phyloP scores from a whole-genome alignment of 2,888 invertebrate genomes.

The Eupsilia transversa region DNA sequence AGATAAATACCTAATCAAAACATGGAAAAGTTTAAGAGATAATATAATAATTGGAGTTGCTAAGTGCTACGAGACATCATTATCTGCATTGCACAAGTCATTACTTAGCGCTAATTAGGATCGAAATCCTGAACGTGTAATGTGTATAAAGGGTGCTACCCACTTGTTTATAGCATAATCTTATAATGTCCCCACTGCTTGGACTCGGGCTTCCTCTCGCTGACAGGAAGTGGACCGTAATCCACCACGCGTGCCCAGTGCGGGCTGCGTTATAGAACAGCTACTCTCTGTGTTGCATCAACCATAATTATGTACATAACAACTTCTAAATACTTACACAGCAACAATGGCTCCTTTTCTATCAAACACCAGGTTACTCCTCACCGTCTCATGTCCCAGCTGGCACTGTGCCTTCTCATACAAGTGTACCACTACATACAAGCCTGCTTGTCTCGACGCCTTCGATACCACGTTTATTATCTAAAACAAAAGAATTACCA shows the following conservation, averaged over 20 bases:
- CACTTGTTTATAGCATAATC: too few species aligned
- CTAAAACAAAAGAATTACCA: slow-evolving; percentile 69
- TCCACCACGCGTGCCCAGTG: too few species aligned
- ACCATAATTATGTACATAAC: background rate
- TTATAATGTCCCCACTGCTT: too few species aligned
- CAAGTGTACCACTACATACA: slow-evolving; percentile 79
- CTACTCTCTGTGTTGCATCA: too few species aligned
- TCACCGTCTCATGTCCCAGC: slow-evolving; percentile 69
- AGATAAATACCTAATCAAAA: slow-evolving; percentile 5
- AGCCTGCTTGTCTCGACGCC: slow-evolving; percentile 71
- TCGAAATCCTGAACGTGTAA: background rate
- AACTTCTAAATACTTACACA: slow-evolving; percentile 77
- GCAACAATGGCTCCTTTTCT: slow-evolving; percentile 78
- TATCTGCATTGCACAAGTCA: background rate
- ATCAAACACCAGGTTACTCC: slow-evolving; percentile 81
- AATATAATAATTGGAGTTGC: slow-evolving; percentile 9
- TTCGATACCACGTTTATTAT: slow-evolving; percentile 74
- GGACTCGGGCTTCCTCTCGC: too few species aligned
- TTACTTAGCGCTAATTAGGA: background rate
- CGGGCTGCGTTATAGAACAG: too few species aligned
- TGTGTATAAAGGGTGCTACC: too few species aligned
- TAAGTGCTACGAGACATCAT: background rate
- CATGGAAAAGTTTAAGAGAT: slow-evolving; percentile 32
- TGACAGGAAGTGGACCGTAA: too few species aligned
- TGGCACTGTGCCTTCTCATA: slow-evolving; percentile 75